These are phyloP conservation scores for Cygnus atratus DNA, from an alignment of 2,113 vertebrate genomes.

Conservation along the genomic window DNA sequence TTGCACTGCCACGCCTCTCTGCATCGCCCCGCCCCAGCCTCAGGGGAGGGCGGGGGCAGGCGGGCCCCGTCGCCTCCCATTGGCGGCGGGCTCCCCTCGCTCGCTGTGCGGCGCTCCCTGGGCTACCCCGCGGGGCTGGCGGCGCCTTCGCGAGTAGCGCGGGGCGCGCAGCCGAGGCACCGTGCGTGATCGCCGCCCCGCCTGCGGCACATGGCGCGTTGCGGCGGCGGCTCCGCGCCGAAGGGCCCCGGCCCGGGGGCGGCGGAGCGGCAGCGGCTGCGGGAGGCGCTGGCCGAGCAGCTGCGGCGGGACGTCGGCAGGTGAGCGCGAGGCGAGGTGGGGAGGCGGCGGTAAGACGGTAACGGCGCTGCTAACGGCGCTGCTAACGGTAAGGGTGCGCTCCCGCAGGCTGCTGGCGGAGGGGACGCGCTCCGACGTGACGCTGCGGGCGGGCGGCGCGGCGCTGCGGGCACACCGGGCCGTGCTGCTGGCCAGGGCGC, in stretches of 20 bases:
- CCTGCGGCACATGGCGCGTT: conserved; percentile 55
- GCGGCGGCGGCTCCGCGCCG: background rate
- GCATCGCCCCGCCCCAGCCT: no score
- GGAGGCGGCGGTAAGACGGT: background rate
- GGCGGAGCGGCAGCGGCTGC: conserved; percentile 71
- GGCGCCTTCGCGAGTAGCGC: no score
- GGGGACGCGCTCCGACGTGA: conserved; percentile 16
- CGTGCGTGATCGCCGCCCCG: no score
- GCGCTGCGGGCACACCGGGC: conserved; percentile 75
- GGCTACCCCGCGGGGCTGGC: no score
- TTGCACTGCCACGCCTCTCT: no score
- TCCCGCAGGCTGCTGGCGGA: conserved; percentile 32
- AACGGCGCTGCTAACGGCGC: background rate
- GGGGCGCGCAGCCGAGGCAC: no score
- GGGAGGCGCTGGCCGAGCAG: conserved; percentile 69
- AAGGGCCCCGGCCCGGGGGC: background rate
- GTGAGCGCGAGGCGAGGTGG: conserved; percentile 36
- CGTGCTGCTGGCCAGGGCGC: conserved; percentile 76
- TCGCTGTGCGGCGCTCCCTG: no score
- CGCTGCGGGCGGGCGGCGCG: conserved; percentile 35
- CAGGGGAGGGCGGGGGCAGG: no score
- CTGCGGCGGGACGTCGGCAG: conserved; percentile 76
- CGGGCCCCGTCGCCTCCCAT: no score
- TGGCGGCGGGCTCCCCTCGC: no score
- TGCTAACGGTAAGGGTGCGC: background rate